Evolutionary conservation across 2,113 vertebrate species (phyloP).

Genomic region (Pheucticus melanocephalus): DNA sequence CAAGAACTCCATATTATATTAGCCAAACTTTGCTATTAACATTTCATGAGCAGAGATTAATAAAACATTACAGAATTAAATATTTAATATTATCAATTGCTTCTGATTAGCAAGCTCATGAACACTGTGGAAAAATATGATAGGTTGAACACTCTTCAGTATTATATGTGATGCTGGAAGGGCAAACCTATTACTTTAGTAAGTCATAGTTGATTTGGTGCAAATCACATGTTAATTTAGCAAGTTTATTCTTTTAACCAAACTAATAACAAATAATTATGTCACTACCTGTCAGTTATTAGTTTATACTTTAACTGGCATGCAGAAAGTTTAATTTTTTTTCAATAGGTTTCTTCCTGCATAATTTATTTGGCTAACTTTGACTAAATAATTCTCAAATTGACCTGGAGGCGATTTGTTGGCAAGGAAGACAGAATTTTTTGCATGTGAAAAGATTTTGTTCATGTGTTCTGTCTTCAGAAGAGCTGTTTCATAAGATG

Average conservation of each 20-base stretch:
- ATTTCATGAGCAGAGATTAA: conserved; percentile 69
- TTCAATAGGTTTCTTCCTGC: conserved; percentile 5
- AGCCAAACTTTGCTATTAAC: conserved; percentile 60
- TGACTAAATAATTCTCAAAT: background rate
- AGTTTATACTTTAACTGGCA: background rate
- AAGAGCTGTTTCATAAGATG: background rate
- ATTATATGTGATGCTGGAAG: background rate
- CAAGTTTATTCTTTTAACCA: conserved; percentile 15
- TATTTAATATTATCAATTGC: conserved; percentile 62
- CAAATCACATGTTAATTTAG: background rate
- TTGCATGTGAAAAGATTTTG: background rate
- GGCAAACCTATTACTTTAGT: background rate
- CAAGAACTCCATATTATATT: conserved; percentile 1
- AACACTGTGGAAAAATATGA: background rate
- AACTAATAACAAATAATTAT: background rate
- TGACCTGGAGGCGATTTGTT: background rate
- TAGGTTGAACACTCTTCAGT: background rate
- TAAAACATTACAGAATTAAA: conserved; percentile 72
- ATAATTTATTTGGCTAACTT: conserved; percentile 4
- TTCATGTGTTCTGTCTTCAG: background rate
- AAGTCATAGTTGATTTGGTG: background rate
- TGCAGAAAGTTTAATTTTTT: conserved; percentile 18
- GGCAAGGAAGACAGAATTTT: background rate
- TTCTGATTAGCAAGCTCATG: conserved; percentile 51
- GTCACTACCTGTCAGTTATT: background rate